Evolutionary conservation across 2,113 vertebrate genomes (phyloP).

Genomic region (Alethe diademata): DNA sequence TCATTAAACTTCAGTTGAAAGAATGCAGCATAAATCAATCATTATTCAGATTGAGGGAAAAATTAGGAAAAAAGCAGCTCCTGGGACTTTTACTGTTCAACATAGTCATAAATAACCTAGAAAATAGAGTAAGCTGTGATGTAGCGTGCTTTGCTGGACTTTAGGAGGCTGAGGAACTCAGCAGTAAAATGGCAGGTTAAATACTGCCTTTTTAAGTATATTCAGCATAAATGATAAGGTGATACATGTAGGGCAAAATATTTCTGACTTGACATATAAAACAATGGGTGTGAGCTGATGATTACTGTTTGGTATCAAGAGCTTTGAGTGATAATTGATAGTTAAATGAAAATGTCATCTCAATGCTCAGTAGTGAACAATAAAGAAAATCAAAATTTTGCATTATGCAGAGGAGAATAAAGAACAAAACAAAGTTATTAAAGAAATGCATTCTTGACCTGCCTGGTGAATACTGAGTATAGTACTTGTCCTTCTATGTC

Average conservation of each 20-base stretch:
- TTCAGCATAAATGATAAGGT: not conserved
- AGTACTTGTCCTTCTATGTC: not conserved
- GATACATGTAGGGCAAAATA: not conserved
- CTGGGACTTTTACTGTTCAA: not conserved
- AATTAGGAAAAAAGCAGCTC: rapidly evolving
- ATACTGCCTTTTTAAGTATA: not conserved
- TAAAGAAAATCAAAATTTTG: not conserved
- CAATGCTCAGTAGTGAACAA: not conserved
- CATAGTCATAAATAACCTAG: not conserved
- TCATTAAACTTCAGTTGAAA: not conserved
- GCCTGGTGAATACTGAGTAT: not conserved
- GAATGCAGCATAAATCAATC: not conserved
- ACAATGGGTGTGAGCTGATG: not conserved
- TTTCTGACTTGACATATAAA: not conserved
- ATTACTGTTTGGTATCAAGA: not conserved
- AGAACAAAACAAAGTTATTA: not conserved
- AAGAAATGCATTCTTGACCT: not conserved
- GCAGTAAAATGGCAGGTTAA: not conserved
- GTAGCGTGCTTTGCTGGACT: not conserved
- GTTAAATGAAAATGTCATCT: not conserved
- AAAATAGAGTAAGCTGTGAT: not conserved
- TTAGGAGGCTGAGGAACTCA: not conserved
- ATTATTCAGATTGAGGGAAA: not conserved
- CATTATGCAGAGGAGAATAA: not conserved
- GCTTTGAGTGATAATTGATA: not conserved